Base-by-base conservation (phyloP, 2,797 vertebrate species). In the Pterois miles region DNA sequence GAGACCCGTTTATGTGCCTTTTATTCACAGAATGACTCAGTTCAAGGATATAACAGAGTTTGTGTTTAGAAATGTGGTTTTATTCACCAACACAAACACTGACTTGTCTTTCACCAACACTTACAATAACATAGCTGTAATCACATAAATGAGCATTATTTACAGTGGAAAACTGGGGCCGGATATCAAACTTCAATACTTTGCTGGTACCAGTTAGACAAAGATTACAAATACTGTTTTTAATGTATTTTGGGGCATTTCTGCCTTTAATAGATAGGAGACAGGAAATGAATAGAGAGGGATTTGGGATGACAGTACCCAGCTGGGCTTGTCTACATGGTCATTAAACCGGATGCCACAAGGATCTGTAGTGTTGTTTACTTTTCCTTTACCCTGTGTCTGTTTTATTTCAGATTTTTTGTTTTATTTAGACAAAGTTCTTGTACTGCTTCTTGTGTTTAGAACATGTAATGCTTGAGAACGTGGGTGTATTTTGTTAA, bases 1-100 rank as follows among this genome's bases (percentile, higher is more conserved):
- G 25, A 71, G 64, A 7, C 0, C 10, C 14, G 2, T 29, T 74
- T 62, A 40, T 63, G 33, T 13, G 20, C 20, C 18, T 50, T n/a
- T 74, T 23, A 58, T 34, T 54, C 65, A 68, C 48, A 65, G 20
- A 63, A 22, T 1, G 1, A 25, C 53, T 58, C 36, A 4, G 68
- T 34, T 43, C 13, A 18, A 53, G 34, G 50, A 34, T 31, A 33
- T 65, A 8, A 59, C 25, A n/a, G 46, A 12, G 68, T 43, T 80
- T 71, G 40, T 68, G 63, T 88, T 83, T 62, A 8, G 38, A 84
- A 46, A 78, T 64, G 27, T 52, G 57, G 34, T 14, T 60, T 52
- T 48, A 64, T 50, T 76, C n/a, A 50, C 34, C 3, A 8, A 62
- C 56, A 33, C 25, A 18, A 57, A 70, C 18, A 1, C 52, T 8